Conservation (phyloP, 2,888 invertebrate genomes). For the Drosophila greeni region DNA sequence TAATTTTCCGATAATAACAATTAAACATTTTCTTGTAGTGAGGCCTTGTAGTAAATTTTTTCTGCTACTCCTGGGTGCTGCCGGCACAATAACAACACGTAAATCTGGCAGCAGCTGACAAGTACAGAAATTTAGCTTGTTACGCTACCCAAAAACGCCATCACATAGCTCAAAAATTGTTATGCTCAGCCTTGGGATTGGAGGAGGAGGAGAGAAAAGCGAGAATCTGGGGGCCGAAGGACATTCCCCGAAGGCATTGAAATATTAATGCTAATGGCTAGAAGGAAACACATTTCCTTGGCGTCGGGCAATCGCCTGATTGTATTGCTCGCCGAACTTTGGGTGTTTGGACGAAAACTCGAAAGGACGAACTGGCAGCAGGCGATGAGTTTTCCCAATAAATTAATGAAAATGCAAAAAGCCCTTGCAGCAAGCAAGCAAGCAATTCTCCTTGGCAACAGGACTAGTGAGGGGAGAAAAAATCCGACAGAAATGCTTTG, state of each 20-base stretch:
- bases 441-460: constrained; percentile 22
- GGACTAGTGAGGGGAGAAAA: constrained; percentile 5
- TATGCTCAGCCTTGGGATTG: constrained; percentile 6
- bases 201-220: neutral
- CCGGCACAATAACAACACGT: constrained; percentile 58
- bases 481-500: neutral
- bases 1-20: neutral
- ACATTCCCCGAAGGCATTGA: constrained; percentile 52
- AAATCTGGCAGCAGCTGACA: constrained; percentile 73
- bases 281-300: constrained; percentile 43
- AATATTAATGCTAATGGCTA: constrained; percentile 70
- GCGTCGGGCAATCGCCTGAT: constrained; percentile 53
- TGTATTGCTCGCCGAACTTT: constrained; percentile 45
- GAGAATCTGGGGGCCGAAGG: constrained; percentile 3
- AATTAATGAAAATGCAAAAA: constrained; percentile 59
- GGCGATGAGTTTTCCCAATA: constrained; percentile 53
- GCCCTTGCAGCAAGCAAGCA: constrained; percentile 50
- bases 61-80: constrained; percentile 7
- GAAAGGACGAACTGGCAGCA: constrained; percentile 30
- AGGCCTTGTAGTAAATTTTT: constrained; percentile 3
- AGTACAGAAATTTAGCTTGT: constrained; percentile 58
- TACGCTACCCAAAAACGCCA: constrained; percentile 39
- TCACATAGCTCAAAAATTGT: constrained; percentile 51
- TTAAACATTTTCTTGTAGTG: neutral
- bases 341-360: constrained; percentile 25